Evolutionary conservation across 1,140 invertebrate species (phyloP), one percentile per base, ranked within the genome.

Genomic region (Panonychus citri): DNA sequence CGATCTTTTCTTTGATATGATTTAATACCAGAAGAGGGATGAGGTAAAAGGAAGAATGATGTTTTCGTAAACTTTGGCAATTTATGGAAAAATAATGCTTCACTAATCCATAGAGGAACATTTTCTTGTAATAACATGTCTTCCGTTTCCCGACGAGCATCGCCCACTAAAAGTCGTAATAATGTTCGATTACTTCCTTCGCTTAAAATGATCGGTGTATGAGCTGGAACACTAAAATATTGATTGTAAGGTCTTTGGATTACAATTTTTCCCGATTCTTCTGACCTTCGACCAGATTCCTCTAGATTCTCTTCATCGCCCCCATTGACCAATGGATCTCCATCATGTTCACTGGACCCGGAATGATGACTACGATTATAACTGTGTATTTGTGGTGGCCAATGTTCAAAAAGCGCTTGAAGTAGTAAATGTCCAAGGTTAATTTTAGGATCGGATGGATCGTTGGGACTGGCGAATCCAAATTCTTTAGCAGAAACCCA

Each of bases 401-500:
- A 98, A 67, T 90, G 80, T 70, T 97, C 90, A 59, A 98, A 75
- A 54, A 99, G 71, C 3, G 91, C 88, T 77, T 95, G 87, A 25
- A 98, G 71, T 27, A 98, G 66, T 34, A 97, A 71, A 64, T 84
- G 85, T 13, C 94, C 94, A 71, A 95, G 94, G 71, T 99, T 99
- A 1, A 97, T 90, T 78, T 57, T 61, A n/a, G 56, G 34, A 37
- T 61, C 59, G 13, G 51, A 27, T 21, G 26, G 42, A 21, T 61
- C 60, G 34, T 28, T 50, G 8, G 48, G 50, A 55, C 24, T 24
- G n/a, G 48, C 10, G 54, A 97, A 74, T 2, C 85, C 89, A 37
- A 87, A 85, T 67, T 97, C 93, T 68, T 85, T 89, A 1, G 86
- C 83, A 51, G 90, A 94, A 2, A 97, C 87, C 94, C 94, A 99